Evolutionary conservation across 1,140 invertebrate genomes (phyloP).

Genomic region (Leptinotarsa texana): DNA sequence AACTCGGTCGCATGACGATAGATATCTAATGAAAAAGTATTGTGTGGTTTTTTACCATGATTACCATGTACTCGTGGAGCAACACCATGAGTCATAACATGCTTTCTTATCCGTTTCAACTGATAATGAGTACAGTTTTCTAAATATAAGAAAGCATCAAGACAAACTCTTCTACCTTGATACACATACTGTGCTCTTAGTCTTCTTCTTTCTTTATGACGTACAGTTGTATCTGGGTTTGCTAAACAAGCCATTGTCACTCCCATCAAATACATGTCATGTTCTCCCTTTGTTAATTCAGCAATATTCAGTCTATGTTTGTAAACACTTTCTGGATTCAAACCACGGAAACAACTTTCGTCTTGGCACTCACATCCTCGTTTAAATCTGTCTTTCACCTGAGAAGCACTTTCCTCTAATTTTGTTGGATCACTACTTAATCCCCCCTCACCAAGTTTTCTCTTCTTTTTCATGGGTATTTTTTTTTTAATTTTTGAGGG

Average conservation of each 20-base stretch:
- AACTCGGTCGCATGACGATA: slow-evolving; percentile 78
- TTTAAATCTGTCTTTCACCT: slow-evolving; percentile 71
- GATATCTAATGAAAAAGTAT: slow-evolving; percentile 77
- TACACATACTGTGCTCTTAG: slow-evolving; percentile 75
- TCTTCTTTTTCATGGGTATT: slow-evolving; percentile 58
- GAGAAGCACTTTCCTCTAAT: slow-evolving; percentile 62
- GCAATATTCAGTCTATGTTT: slow-evolving; percentile 77
- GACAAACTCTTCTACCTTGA: slow-evolving; percentile 74
- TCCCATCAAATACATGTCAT: slow-evolving; percentile 78
- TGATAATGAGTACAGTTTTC: slow-evolving; percentile 83
- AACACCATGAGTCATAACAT: slow-evolving; percentile 77
- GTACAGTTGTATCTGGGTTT: slow-evolving; percentile 72
- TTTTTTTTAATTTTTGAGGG: slow-evolving; percentile 47
- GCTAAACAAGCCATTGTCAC: slow-evolving; percentile 78
- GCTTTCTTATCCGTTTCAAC: slow-evolving; percentile 75
- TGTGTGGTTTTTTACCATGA: slow-evolving; percentile 79
- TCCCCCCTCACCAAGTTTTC: slow-evolving; percentile 53
- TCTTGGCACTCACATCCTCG: slow-evolving; percentile 77
- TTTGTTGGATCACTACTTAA: slow-evolving; percentile 56
- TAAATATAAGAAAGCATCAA: slow-evolving; percentile 78
- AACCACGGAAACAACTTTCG: slow-evolving; percentile 71
- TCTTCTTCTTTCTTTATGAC: slow-evolving; percentile 72
- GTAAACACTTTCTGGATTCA: slow-evolving; percentile 75
- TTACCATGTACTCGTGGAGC: slow-evolving; percentile 77
- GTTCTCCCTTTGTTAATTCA: slow-evolving; percentile 63